These are phyloP conservation scores for Solenopsis invicta DNA, from an alignment of 1,140 invertebrate species.

Conservation along the genomic window DNA sequence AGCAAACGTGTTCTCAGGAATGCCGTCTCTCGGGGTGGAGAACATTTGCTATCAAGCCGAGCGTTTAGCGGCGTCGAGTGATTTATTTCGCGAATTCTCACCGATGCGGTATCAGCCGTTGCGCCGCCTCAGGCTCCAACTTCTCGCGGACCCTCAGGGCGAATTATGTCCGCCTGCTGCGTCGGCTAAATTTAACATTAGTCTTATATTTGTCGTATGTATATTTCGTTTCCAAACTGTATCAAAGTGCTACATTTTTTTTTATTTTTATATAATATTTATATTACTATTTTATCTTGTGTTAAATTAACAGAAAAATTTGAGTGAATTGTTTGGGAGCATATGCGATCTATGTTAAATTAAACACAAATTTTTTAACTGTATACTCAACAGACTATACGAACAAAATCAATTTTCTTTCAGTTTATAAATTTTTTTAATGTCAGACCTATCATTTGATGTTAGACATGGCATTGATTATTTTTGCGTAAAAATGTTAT, in stretches of 20 bases:
- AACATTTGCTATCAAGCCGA: slow-evolving; percentile 48
- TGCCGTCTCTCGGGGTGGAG: slow-evolving; percentile 74
- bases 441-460: not conserved
- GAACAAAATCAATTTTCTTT: not conserved
- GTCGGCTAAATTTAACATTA: slow-evolving; percentile 67
- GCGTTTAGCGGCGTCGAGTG: slow-evolving; percentile 64
- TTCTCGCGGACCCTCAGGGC: slow-evolving; percentile 44
- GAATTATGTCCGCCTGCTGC: slow-evolving; percentile 41
- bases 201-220: slow-evolving; percentile 59
- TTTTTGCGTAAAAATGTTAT: not conserved
- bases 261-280: not conserved
- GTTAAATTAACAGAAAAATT: too few relatives aligned
- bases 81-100: slow-evolving; percentile 71
- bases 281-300: not conserved
- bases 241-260: too few relatives aligned
- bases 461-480: not conserved
- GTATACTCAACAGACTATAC: not conserved
- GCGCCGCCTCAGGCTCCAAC: slow-evolving; percentile 10
- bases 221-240: too few relatives aligned
- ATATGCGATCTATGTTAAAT: too few relatives aligned
- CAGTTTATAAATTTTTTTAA: not conserved
- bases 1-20: slow-evolving; percentile 83
- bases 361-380: too few relatives aligned
- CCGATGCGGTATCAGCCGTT: too few relatives aligned
- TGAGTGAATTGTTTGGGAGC: too few relatives aligned